These are phyloP conservation scores for Nezara viridula DNA, from an alignment of 2,888 invertebrate genomes.

Conservation along the genomic window DNA sequence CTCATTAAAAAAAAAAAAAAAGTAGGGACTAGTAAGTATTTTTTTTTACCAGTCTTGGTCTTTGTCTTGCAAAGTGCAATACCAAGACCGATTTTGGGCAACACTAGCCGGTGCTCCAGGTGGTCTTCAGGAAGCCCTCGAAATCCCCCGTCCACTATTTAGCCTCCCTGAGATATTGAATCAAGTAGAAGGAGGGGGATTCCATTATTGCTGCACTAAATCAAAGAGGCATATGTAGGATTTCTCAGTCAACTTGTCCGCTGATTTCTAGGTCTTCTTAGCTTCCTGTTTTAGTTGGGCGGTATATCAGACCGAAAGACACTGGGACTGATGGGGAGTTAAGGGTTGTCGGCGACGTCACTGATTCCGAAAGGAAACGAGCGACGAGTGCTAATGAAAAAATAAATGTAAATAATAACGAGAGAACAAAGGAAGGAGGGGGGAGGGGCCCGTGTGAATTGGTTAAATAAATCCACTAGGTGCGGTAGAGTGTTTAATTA, in stretches of 20 bases:
- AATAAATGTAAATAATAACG: not conserved
- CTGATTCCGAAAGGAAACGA: not conserved
- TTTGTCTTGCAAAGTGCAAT: no score
- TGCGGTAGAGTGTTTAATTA: slow-evolving; percentile 49
- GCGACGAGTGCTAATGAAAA: not conserved
- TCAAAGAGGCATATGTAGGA: slow-evolving; percentile 30
- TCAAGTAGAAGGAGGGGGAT: slow-evolving; percentile 15
- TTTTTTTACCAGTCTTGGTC: no score
- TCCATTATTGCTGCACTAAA: slow-evolving; percentile 27
- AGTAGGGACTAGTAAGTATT: no score
- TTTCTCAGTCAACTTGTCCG: slow-evolving; percentile 55
- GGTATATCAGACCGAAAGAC: not conserved
- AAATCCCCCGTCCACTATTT: slow-evolving; percentile 44
- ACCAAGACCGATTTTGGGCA: no score
- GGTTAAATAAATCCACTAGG: slow-evolving; percentile 47
- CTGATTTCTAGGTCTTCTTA: slow-evolving; percentile 56
- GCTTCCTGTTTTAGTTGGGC: not conserved
- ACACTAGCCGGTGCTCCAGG: slow-evolving; percentile 3
- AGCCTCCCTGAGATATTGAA: slow-evolving; percentile 42
- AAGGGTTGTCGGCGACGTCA: not conserved
- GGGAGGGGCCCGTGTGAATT: not conserved
- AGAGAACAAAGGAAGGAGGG: not conserved
- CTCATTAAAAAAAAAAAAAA: no score
- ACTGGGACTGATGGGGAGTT: no score
- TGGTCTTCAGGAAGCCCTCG: slow-evolving; percentile 25